These are phyloP conservation scores for Cheilosia impressa DNA, from an alignment of 2,888 invertebrate species.

Conservation along the genomic window DNA sequence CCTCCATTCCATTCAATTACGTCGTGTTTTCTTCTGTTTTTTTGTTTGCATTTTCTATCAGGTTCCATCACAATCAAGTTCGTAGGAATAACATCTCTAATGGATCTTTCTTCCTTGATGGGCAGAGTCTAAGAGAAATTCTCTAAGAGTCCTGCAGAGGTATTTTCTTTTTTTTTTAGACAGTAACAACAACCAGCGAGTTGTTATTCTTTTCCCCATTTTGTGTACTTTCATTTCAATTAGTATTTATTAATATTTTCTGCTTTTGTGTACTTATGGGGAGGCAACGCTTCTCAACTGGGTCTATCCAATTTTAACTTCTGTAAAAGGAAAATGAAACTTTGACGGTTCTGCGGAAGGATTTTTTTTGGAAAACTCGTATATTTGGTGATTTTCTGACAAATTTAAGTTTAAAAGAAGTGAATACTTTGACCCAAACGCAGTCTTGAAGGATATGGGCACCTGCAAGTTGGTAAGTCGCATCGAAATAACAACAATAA, in stretches of 20 bases:
- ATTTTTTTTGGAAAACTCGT: too few relatives aligned
- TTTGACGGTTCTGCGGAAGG: too few relatives aligned
- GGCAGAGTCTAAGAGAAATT: not conserved
- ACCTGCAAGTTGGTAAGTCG: too few relatives aligned
- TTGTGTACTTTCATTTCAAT: constrained; percentile 1
- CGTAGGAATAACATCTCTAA: constrained; percentile 2
- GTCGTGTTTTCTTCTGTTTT: constrained; percentile 1
- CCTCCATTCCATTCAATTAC: not conserved
- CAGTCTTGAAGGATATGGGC: too few relatives aligned
- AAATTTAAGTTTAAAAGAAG: too few relatives aligned
- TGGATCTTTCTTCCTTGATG: not conserved
- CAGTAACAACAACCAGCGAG: not conserved
- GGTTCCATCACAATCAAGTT: not conserved
- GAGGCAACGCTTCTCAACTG: too few relatives aligned
- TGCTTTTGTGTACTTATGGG: too few relatives aligned
- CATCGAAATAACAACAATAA: too few relatives aligned
- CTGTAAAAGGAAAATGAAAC: too few relatives aligned
- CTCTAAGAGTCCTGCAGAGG: not conserved
- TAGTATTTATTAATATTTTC: not conserved
- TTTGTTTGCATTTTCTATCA: not conserved
- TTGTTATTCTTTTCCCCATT: not conserved
- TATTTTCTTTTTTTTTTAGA: not conserved
- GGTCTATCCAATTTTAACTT: too few relatives aligned
- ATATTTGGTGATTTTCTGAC: too few relatives aligned
- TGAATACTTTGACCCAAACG: too few relatives aligned